Base-by-base conservation (phyloP, 1,140 invertebrate species). In the Triops longicaudatus region DNA sequence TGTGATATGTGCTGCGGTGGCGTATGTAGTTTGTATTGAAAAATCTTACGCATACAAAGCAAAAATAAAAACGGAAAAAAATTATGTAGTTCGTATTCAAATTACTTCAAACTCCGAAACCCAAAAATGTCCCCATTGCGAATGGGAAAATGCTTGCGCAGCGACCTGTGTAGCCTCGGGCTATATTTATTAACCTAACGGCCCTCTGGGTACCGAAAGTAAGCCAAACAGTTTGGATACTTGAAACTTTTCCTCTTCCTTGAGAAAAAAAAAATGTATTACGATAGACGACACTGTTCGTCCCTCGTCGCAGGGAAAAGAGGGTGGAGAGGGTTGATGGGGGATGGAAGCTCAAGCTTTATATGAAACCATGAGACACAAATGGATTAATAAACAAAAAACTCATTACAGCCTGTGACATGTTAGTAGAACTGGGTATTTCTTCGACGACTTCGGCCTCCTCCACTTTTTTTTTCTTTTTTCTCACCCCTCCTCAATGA, bases 361-460 rank as follows among this genome's bases (percentile, higher is more conserved):
- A 63, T 63, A 63, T 63, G 50, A 63, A 63, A 63, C 50, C 50
- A 63, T 22, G 50, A 14, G 50, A 63, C 50, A 63, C 50, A 63
- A 63, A 63, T 63, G 50, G 17, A 63, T 63, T 63, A 63, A 63
- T 63, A 63, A 63, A 63, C 50, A 63, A 63, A 63, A 63, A 63
- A 63, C 50, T 63, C 50, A 63, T 63, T 63, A 63, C 50, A 63
- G 50, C 50, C 14, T 63, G 50, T 63, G 50, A 63, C 50, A 63
- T 63, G 50, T 63, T 63, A 22, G 50, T 17, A 2, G 22, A 63
- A 63, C 17, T 9, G 50, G 50, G 50, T 12, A 63, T 63, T 63
- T 63, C 50, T 63, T 63, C 50, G 50, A 63, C 50, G 14, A 22
- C 0, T 4, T n/a, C 10, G 50, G 50, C 22, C 50, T 63, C 6